Percentiles rank a stretch among this genome's conserved stretches.
phyloP scores from a whole-genome alignment of 2,888 invertebrate genomes.

The Pachydiplax longipennis region DNA sequence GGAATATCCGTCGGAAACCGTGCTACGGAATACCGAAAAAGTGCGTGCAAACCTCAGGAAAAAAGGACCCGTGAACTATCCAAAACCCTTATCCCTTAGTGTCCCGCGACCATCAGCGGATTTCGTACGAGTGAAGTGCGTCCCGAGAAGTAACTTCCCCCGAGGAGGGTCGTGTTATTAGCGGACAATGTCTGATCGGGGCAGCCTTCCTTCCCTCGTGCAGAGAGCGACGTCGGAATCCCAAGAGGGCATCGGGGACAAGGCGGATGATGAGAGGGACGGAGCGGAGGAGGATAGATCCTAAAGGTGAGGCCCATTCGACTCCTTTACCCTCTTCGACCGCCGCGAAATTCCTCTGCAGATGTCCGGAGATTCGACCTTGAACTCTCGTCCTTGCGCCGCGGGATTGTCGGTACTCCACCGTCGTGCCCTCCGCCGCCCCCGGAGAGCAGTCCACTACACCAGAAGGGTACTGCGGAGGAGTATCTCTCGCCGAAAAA shows the following conservation, averaged over 20 bases:
- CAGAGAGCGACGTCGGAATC: not conserved
- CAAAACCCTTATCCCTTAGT: too few relatives aligned
- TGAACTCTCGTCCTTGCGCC: conserved; percentile 13
- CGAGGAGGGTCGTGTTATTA: not conserved
- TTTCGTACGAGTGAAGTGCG: too few relatives aligned
- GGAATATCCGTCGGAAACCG: too few relatives aligned
- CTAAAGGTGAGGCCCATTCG: not conserved
- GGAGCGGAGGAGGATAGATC: not conserved
- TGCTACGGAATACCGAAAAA: too few relatives aligned
- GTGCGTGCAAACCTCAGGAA: too few relatives aligned
- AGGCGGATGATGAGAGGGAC: not conserved
- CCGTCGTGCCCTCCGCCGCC: not conserved
- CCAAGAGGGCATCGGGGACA: not conserved
- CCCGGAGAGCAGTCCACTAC: conserved; percentile 9
- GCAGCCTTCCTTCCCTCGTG: not conserved
- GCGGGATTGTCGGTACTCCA: not conserved
- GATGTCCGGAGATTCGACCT: not conserved
- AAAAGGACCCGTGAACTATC: too few relatives aligned
- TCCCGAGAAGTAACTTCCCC: not conserved
- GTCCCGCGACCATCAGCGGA: too few relatives aligned
- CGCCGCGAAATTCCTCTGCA: not conserved
- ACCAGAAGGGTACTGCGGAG: conserved; percentile 1
- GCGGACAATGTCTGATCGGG: not conserved
- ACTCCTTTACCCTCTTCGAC: not conserved
- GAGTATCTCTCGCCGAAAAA: not conserved